phyloP scores from a whole-genome alignment of 2,888 invertebrate species.

The Mallateleia sp. region DNA sequence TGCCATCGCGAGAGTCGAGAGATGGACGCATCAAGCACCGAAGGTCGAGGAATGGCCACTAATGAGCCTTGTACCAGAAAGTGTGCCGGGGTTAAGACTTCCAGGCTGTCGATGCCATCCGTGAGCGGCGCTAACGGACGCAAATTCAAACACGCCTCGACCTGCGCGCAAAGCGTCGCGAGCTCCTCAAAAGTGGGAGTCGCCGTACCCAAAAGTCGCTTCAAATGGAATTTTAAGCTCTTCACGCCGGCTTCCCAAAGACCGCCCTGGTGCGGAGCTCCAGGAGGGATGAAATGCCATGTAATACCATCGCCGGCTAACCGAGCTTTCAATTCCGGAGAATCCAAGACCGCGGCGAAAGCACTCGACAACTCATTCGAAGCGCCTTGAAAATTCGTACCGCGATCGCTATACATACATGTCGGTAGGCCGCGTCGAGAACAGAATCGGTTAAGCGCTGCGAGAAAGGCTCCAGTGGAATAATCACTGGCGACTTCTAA shows the following conservation, averaged over 20 bases:
- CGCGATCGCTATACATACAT: slow-evolving; percentile 80
- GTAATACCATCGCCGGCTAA: too few species aligned
- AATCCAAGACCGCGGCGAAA: too few species aligned
- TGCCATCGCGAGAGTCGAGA: too few species aligned
- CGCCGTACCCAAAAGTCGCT: background rate
- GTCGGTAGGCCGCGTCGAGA: slow-evolving; percentile 1
- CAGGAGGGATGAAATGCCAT: too few species aligned
- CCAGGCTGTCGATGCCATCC: background rate
- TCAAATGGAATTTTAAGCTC: background rate
- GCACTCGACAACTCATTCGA: too few species aligned
- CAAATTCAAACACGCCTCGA: background rate
- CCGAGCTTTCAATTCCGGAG: too few species aligned
- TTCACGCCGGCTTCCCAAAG: background rate
- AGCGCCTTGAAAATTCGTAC: slow-evolving; percentile 82
- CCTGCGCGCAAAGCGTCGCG: background rate
- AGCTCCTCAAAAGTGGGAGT: background rate
- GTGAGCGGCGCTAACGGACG: background rate
- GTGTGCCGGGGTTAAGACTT: background rate
- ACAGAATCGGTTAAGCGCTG: background rate
- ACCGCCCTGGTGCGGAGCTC: background rate
- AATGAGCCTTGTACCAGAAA: background rate
- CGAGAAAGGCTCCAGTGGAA: background rate
- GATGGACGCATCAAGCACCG: too few species aligned
- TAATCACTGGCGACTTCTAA: background rate
- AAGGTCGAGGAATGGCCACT: too few species aligned